These are phyloP conservation scores for Gila orcuttii DNA, from an alignment of 2,113 vertebrate species.

Conservation along the genomic window DNA sequence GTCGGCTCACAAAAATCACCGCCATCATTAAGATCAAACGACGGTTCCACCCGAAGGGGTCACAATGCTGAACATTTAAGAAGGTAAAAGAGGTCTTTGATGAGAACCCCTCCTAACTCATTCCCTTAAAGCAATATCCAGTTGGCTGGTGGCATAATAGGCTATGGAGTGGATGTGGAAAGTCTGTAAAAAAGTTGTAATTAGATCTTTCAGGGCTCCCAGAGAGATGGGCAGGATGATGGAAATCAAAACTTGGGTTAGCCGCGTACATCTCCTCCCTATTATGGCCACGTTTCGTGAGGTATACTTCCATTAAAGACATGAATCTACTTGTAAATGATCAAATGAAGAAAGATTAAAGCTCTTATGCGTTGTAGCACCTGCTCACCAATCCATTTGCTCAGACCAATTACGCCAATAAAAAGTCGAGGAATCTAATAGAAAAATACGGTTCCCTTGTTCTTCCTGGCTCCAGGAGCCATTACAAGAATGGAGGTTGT, in stretches of 20 bases:
- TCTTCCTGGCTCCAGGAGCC: slow-evolving; percentile 52
- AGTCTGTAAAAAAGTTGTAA: slow-evolving; percentile 53
- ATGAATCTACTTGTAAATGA: slow-evolving; percentile 55
- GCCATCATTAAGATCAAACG: slow-evolving; percentile 59
- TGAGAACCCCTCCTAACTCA: slow-evolving; percentile 1
- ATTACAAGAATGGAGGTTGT: slow-evolving; percentile 63
- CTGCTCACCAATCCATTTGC: slow-evolving; percentile 54
- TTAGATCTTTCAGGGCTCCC: slow-evolving; percentile 45
- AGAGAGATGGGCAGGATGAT: slow-evolving; percentile 42
- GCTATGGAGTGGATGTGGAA: slow-evolving; percentile 50
- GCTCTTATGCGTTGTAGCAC: slow-evolving; percentile 55
- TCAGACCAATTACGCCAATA: slow-evolving; percentile 58
- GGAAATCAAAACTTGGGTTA: slow-evolving; percentile 49
- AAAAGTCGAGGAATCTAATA: slow-evolving; percentile 62
- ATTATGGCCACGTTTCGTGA: slow-evolving; percentile 47
- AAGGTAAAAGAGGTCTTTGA: slow-evolving; percentile 51
- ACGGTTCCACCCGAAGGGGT: not conserved
- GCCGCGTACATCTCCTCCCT: slow-evolving; percentile 42
- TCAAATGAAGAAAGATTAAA: slow-evolving; percentile 46
- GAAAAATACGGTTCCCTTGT: slow-evolving; percentile 50
- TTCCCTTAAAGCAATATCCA: slow-evolving; percentile 37
- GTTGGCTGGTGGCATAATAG: slow-evolving; percentile 48
- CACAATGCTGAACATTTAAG: slow-evolving; percentile 53
- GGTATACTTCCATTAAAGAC: slow-evolving; percentile 56
- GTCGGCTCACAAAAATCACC: slow-evolving; percentile 50